phyloP scores from a whole-genome alignment of 2,888 invertebrate genomes.

The Drosophila falleni region DNA sequence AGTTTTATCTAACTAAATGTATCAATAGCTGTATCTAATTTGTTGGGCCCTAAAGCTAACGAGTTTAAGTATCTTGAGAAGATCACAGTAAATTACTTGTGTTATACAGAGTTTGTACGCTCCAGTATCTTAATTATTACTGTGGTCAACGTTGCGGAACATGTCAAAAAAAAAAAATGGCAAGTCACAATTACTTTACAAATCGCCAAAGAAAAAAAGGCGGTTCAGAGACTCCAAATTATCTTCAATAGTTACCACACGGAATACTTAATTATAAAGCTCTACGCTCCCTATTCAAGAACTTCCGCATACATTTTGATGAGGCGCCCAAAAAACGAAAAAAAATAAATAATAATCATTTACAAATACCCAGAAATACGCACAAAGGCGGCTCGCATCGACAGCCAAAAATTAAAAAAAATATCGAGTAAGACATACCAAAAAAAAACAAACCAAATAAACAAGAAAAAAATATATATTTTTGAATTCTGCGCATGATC shows the following conservation, averaged over 20 bases:
- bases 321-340: constrained; percentile 10
- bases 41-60: constrained; percentile 10
- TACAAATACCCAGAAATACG: constrained; percentile 34
- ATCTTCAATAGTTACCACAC: constrained; percentile 26
- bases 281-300: constrained; percentile 9
- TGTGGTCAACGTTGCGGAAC: constrained; percentile 69
- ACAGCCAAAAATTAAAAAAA: not conserved
- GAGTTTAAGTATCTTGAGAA: constrained; percentile 8
- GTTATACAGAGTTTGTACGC: constrained; percentile 29
- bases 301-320: constrained; percentile 59
- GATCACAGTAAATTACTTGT: not conserved
- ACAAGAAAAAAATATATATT: not conserved
- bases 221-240: constrained; percentile 12
- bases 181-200: constrained; percentile 56
- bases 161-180: constrained; percentile 44
- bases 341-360: constrained; percentile 6
- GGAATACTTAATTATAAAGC: constrained; percentile 29
- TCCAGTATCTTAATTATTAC: constrained; percentile 66
- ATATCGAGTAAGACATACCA: not conserved
- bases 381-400: constrained; percentile 24
- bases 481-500: constrained; percentile 34
- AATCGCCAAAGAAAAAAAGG: constrained; percentile 12
- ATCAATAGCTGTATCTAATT: not conserved
- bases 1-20: constrained; percentile 2
- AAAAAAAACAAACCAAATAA: constrained; percentile 3